These are phyloP conservation scores for Chironomus riparius DNA, from an alignment of 2,888 invertebrate genomes.

Conservation along the genomic window DNA sequence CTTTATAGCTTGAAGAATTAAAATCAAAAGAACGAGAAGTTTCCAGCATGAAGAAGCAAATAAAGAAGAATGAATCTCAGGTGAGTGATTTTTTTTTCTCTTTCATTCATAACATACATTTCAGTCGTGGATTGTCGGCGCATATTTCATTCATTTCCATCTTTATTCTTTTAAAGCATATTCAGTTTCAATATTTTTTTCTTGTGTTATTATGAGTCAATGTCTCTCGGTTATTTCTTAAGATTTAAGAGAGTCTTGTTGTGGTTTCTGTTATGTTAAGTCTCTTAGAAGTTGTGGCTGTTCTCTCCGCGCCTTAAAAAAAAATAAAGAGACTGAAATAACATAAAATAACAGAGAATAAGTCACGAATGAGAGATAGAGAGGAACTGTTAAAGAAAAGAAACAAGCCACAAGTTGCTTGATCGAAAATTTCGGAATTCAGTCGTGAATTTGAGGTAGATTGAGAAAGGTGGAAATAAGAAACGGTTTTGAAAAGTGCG, in stretches of 20 bases:
- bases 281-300: not conserved
- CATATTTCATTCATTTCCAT: not conserved
- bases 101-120: slow-evolving; percentile 9
- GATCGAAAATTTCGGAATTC: not conserved
- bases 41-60: not conserved
- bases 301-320: no score
- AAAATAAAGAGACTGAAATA: no score
- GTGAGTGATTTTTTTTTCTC: not conserved
- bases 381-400: not conserved
- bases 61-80: slow-evolving; percentile 7
- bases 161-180: not conserved
- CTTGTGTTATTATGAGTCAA: not conserved
- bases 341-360: no score
- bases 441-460: slow-evolving; percentile 17
- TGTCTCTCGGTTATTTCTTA: not conserved
- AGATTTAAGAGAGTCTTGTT: no score
- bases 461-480: slow-evolving; percentile 7
- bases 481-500: no score
- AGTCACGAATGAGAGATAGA: not conserved
- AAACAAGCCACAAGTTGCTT: not conserved
- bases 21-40: slow-evolving; percentile 20
- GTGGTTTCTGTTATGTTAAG: not conserved
- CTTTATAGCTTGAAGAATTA: slow-evolving; percentile 18
- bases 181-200: not conserved
- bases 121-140: not conserved